phyloP scores from a whole-genome alignment of 2,888 invertebrate genomes.

The Torymus texanus region DNA sequence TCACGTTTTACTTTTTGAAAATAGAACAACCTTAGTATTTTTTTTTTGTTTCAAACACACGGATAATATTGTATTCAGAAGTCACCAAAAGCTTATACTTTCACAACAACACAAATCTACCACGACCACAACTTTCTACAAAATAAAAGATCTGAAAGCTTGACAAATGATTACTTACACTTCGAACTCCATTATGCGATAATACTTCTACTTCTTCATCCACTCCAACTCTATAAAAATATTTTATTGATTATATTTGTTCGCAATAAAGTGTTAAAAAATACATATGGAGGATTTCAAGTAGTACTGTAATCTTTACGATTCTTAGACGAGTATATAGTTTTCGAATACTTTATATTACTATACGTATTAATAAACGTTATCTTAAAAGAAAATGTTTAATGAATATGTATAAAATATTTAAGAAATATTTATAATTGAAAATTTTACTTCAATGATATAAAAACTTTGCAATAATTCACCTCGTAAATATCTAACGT shows the following conservation, averaged over 20 bases:
- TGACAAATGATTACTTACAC: constrained; percentile 81
- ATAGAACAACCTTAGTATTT: no score
- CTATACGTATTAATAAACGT: no score
- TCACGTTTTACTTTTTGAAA: not conserved
- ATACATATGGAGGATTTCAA: no score
- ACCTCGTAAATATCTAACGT: no score
- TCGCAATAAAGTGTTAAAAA: not conserved
- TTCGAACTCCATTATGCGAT: constrained; percentile 87
- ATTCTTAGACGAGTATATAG: no score
- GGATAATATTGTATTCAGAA: constrained; percentile 31
- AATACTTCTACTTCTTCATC: constrained; percentile 93
- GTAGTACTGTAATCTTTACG: no score
- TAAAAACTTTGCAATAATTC: no score
- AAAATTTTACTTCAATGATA: no score
- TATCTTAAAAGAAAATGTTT: not conserved
- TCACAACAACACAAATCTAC: constrained; percentile 43
- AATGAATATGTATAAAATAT: constrained; percentile 9
- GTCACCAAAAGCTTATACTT: constrained; percentile 43
- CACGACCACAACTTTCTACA: constrained; percentile 48
- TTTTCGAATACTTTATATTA: no score
- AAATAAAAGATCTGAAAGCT: not conserved
- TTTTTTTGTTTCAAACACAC: constrained; percentile 12
- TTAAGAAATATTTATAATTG: no score
- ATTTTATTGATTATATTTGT: constrained; percentile 42
- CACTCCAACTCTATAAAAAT: constrained; percentile 85